Percentiles rank a stretch among this genome's conserved stretches.
phyloP scores from a whole-genome alignment of 2,113 vertebrate species.

The Semicossyphus pulcher region DNA sequence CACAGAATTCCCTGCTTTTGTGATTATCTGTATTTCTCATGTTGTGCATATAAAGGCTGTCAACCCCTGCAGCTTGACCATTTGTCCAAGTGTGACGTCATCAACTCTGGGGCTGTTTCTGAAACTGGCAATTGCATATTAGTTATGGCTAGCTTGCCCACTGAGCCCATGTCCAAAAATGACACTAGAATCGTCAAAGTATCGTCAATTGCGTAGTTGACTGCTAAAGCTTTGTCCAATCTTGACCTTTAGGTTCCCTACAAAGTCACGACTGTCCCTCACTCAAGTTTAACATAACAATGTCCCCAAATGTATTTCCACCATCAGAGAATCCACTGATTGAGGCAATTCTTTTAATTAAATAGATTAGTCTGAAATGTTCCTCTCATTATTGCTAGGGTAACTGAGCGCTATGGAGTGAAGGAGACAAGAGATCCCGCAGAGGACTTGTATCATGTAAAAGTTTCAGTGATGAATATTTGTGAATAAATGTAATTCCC shows the following conservation, averaged over 20 bases:
- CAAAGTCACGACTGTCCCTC: too few species aligned
- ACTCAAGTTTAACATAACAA: neutral
- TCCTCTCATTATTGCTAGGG: neutral
- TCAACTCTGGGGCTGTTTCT: too few species aligned
- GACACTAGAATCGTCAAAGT: too few species aligned
- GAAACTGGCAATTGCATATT: too few species aligned
- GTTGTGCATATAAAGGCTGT: too few species aligned
- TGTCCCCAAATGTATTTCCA: too few species aligned
- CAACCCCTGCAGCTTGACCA: too few species aligned
- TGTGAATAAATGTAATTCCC: constrained; percentile 41
- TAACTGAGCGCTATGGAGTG: neutral
- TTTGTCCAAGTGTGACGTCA: too few species aligned
- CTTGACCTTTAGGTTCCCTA: too few species aligned
- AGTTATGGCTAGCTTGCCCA: too few species aligned
- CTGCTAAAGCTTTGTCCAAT: too few species aligned
- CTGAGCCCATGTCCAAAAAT: too few species aligned
- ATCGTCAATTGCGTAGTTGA: neutral
- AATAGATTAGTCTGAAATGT: neutral
- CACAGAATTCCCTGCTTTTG: neutral
- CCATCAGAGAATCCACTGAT: neutral
- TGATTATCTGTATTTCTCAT: neutral
- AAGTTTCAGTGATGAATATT: constrained; percentile 37
- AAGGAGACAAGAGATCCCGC: neutral
- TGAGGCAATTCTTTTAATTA: neutral
- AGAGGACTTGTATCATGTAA: constrained; percentile 24